Percentiles rank a stretch among this genome's conserved stretches.
Conservation (phyloP, 2,797 vertebrate genomes). For the Sebastes matsubarae region DNA sequence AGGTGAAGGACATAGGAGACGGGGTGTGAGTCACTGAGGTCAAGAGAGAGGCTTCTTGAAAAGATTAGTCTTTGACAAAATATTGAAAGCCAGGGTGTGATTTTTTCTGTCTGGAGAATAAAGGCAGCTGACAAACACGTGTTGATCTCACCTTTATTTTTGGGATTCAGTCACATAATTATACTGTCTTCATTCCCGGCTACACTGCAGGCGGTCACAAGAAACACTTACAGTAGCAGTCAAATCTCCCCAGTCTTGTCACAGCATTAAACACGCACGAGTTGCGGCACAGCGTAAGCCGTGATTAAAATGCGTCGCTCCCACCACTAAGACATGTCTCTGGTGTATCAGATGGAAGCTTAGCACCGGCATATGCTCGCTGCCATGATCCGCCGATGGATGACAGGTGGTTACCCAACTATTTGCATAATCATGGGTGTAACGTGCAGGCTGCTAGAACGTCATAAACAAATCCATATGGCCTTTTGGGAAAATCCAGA, state of each 20-base stretch:
- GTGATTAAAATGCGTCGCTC: slow-evolving; percentile 60
- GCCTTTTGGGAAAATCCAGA: slow-evolving; percentile 61
- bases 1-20: not conserved
- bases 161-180: slow-evolving; percentile 1
- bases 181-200: not conserved
- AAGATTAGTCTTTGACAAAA: not conserved
- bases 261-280: slow-evolving; percentile 38
- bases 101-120: not conserved
- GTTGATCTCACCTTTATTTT: slow-evolving; percentile 13
- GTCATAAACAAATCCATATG: slow-evolving; percentile 73
- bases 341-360: slow-evolving; percentile 70
- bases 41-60: not conserved
- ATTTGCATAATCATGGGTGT: slow-evolving; percentile 78
- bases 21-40: not conserved
- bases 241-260: slow-evolving; percentile 40
- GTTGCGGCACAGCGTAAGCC: slow-evolving; percentile 31
- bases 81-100: not conserved
- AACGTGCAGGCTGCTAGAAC: slow-evolving; percentile 51
- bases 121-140: not conserved
- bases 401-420: slow-evolving; percentile 76
- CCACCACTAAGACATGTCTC: slow-evolving; percentile 49
- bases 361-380: slow-evolving; percentile 72
- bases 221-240: slow-evolving; percentile 29
- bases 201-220: slow-evolving; percentile 1
- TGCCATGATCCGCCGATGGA: slow-evolving; percentile 55